Evolutionary conservation across 2,797 vertebrate species (phyloP), one percentile per base, ranked within the genome.

Genomic region (Dallia pectoralis): DNA sequence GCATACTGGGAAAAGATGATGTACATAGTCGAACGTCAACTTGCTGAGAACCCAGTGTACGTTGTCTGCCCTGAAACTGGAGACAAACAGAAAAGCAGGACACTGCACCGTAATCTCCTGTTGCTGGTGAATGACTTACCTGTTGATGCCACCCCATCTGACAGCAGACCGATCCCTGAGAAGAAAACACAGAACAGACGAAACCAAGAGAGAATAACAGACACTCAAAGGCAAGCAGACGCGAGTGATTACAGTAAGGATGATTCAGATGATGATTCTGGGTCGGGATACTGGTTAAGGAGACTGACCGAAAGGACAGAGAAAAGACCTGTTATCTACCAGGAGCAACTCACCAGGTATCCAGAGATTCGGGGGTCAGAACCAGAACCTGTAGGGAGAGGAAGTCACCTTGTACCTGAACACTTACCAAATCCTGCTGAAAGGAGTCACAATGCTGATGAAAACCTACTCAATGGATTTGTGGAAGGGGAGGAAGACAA

Each of bases 1-100:
- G 64, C 73, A 4, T 73, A 75, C 27, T 81, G 79, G 76, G 73
- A 77, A 16, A 75, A 70, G 16, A 18, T 29, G 5, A 53, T 77
- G 3, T 66, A 77, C n/a, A 16, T 61, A 9, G 49, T 77, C 0
- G 72, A 71, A 25, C 32, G 49, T 22, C 67, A 76, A n/a, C 4
- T 76, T 14, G 29, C 61, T 2, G 59, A 77, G 16, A 74, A 61
- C 33, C 72, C 78, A 22, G 72, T 80, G 14, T 79, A 76, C 18
- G 32, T 70, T 15, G 65, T 81, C 2, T 61, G 25, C 14, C 71
- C 70, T 22, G 78, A 83, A n/a, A 3, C 25, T 30, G 72, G 70
- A 22, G 48, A 72, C 27, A 32, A 56, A 53, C 4, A 19, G 2
- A 80, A 67, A 18, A 69, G 48, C 2, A 66, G 74, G 32, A 75